A percentile compares a stretch with the other conserved stretches of the same genome.
Evolutionary conservation across 1,140 invertebrate species (phyloP).

Genomic region (Apocrypta bakeri): DNA sequence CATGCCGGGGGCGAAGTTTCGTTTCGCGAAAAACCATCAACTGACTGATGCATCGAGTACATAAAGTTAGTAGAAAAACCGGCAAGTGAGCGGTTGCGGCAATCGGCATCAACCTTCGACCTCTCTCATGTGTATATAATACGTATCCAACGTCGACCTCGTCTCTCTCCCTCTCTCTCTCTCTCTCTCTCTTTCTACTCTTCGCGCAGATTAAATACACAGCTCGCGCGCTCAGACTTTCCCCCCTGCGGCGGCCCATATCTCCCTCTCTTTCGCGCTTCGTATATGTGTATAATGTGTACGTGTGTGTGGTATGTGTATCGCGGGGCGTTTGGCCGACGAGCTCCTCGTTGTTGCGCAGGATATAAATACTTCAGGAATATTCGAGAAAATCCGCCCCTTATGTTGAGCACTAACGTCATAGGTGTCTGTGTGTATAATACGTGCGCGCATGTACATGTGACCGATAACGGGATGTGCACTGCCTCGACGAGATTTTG

Average conservation of each 20-base stretch:
- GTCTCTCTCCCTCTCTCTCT: background rate
- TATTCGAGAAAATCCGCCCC: conserved; percentile 6
- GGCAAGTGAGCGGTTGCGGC: background rate
- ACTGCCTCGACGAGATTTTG: background rate
- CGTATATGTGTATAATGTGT: background rate
- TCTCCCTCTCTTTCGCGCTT: background rate
- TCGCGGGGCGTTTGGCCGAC: background rate
- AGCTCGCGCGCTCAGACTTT: background rate
- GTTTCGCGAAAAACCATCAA: background rate
- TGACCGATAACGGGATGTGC: background rate
- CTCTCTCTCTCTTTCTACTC: background rate
- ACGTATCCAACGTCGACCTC: background rate
- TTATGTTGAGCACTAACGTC: no score
- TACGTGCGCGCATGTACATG: no score
- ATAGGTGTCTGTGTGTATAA: no score
- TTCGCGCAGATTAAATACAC: background rate
- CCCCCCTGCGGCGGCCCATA: background rate
- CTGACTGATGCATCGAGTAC: background rate
- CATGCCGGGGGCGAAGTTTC: background rate
- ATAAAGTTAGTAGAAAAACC: background rate
- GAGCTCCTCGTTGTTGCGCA: background rate
- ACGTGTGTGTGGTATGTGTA: background rate
- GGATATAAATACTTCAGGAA: conserved; percentile 29
- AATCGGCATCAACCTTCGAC: conserved; percentile 9
- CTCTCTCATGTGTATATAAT: background rate